Base-by-base conservation (phyloP, 2,888 invertebrate species). In the Hypolimnas misippus region DNA sequence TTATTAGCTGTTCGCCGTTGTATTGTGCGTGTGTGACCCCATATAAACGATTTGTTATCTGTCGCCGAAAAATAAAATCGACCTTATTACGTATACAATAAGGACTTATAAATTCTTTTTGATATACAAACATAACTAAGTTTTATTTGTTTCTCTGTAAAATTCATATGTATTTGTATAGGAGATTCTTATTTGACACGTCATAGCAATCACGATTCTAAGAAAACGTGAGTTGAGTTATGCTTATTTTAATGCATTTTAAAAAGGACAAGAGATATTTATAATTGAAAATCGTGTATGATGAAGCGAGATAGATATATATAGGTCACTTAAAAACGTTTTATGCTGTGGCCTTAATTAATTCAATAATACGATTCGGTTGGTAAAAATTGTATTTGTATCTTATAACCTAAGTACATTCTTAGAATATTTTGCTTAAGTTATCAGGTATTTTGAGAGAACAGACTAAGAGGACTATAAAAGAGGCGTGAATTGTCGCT, bases 151-250 rank as follows among this genome's bases (percentile, higher is more conserved):
- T 57, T 59, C 56, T 64, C 61, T 68, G 65, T 62, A 52, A 60
- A 65, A 67, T 65, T 65, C 62, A 55, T 64, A 67, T 54, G 62
- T 63, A 52, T 69, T 65, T 63, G 63, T 63, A 66, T 49, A 49
- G 57, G 65, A 70, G 70, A 73, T 70, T 70, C 69, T 65, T 66
- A 69, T 70, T 62, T 62, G 70, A 71, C 73, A 69, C 70, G 73
- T 72, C 72, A 73, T 70, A 66, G 64, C 33, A 60, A 60, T 63
- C 66, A 67, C 65, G 66, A 58, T 63, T 67, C 59, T 55, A 46
- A 63, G 59, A 64, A 64, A 46, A 55, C 61, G 67, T 66, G 62
- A 62, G 55, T 55, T 65, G 57, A 57, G 61, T 62, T 57, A 60
- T 61, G 59, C 56, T 46, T 52, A 59, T 52, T 59, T 60, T 25